Conservation (phyloP, 2,113 vertebrate species). For the Ictalurus punctatus region DNA sequence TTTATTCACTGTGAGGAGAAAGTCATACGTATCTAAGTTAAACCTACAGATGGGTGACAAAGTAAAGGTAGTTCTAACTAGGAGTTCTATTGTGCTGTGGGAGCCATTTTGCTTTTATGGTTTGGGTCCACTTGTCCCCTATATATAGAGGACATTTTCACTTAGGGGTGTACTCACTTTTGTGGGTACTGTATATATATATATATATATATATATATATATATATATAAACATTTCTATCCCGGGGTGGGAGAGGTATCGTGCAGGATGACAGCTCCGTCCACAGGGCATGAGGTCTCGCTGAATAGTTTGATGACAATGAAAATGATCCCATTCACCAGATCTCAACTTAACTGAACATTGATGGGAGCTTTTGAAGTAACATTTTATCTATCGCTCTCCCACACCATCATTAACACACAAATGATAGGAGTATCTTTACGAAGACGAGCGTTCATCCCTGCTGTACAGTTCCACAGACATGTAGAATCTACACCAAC, state of each 20-base stretch:
- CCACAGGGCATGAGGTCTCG: neutral
- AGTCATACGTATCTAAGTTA: neutral
- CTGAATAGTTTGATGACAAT: neutral
- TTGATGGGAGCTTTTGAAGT: neutral
- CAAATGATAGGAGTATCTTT: neutral
- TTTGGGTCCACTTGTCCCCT: neutral
- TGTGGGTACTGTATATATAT: too few relatives aligned
- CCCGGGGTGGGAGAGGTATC: neutral
- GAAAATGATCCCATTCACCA: neutral
- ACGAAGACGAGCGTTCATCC: neutral
- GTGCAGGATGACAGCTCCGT: neutral
- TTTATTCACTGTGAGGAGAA: neutral
- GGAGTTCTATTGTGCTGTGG: neutral
- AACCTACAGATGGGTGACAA: neutral
- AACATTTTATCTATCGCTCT: neutral
- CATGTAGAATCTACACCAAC: neutral
- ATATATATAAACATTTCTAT: neutral
- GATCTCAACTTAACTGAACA: neutral
- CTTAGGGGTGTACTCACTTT: too few relatives aligned
- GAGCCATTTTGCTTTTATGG: neutral
- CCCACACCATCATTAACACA: neutral
- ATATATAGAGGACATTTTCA: neutral
- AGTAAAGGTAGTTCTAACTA: neutral
- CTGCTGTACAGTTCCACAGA: neutral
- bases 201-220: too few relatives aligned